phyloP scores from a whole-genome alignment of 2,113 vertebrate genomes.

The Choloepus hoffmanni region DNA sequence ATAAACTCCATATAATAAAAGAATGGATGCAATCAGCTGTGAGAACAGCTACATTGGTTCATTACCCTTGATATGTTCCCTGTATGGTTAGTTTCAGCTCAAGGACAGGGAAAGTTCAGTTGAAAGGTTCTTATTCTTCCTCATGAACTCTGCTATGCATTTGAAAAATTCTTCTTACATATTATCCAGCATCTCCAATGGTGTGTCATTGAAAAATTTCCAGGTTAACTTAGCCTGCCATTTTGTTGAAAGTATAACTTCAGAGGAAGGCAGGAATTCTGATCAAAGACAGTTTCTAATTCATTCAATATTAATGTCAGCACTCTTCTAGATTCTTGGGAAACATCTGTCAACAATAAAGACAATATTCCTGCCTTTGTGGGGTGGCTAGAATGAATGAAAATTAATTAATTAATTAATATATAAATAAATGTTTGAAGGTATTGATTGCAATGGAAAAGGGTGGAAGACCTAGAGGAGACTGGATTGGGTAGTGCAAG shows the following conservation, averaged over 20 bases:
- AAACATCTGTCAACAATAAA: neutral
- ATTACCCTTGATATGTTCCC: neutral
- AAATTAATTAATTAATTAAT: neutral
- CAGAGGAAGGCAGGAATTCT: neutral
- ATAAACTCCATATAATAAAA: neutral
- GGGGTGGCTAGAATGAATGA: neutral
- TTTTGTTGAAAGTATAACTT: neutral
- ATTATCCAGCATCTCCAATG: neutral
- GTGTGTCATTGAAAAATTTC: neutral
- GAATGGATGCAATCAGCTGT: neutral
- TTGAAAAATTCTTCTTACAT: neutral
- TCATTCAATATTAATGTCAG: neutral
- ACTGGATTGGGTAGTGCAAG: neutral
- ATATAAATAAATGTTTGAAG: neutral
- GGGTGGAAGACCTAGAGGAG: neutral
- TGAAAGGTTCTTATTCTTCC: conserved; percentile 3
- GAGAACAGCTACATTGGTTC: neutral
- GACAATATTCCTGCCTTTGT: neutral
- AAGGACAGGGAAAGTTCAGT: neutral
- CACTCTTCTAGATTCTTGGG: neutral
- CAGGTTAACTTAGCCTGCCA: neutral
- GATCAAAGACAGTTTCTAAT: neutral
- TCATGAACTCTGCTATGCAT: neutral
- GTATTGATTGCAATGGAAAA: neutral
- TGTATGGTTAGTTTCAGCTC: neutral